Base-by-base conservation (phyloP, 1,140 invertebrate species). In the Protaetia brevitarsis region DNA sequence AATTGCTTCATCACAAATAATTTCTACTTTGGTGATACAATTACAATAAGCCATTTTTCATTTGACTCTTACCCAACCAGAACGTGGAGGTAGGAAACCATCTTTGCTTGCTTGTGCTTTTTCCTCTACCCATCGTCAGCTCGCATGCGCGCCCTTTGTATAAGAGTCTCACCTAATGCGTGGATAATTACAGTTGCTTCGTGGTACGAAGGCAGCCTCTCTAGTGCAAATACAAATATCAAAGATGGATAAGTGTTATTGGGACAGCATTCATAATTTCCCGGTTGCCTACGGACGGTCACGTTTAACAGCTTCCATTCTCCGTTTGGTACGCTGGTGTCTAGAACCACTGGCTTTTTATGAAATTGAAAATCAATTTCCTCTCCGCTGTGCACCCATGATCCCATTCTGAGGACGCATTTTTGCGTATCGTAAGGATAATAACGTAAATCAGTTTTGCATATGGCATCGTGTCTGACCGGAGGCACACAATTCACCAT, bases 341-440 rank as follows among this genome's bases (percentile, higher is more conserved):
- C 69, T 19, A 68, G 71, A 34, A 58, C 65, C n/a, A 78, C 66
- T 3, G 74, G 66, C 27, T 75, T 66, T 21, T 71, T 65, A 10
- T 65, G 11, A 19, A 70, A 34, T 65, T 27, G 10, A 11, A 84
- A 81, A 67, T 84, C 80, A 1, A 88, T 75, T 72, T 87, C 84
- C 74, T 86, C 84, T 0, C 82, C 83, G 0, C 79, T 81, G 61
- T 87, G 81, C 64, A 83, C 80, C 86, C 86, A 88, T 0, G 83
- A 83, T 2, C 83, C 83, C 64, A 84, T 79, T 27, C 75, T 76
- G 8, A 85, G 41, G 0, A 77, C 76, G 66, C 84, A 85, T 28
- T 79, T 82, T 73, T 85, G 83, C 11, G 66, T 67, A 67, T 85
- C 84, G 66, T 82, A 85, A 0, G 84, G 84, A 78, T 81, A 85